A percentile compares a stretch with the other conserved stretches of the same genome.
Evolutionary conservation across 2,888 invertebrate genomes (phyloP).

Genomic region (Adela reaumurella): DNA sequence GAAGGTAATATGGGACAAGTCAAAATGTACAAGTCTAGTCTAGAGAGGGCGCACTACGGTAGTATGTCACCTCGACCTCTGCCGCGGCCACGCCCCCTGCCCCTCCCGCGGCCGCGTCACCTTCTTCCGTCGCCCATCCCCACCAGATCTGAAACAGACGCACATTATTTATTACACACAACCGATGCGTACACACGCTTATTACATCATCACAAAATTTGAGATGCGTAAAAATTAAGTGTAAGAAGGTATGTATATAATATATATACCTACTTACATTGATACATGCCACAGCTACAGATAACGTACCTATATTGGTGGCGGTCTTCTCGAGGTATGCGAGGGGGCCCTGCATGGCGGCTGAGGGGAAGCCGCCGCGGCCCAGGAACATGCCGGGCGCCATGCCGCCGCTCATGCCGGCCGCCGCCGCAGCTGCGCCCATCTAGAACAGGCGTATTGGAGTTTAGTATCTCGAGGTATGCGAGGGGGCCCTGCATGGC

Average conservation of each 20-base stretch:
- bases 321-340: slow-evolving; percentile 88
- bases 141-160: slow-evolving; percentile 42
- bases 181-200: too few relatives aligned
- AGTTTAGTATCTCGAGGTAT: slow-evolving; percentile 65
- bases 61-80: slow-evolving; percentile 67
- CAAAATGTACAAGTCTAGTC: background rate
- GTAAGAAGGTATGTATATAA: background rate
- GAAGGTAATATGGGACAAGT: background rate
- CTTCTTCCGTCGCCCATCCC: slow-evolving; percentile 79
- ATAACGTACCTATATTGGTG: slow-evolving; percentile 85
- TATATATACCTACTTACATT: too few relatives aligned
- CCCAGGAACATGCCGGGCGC: slow-evolving; percentile 58
- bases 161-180: too few relatives aligned
- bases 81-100: slow-evolving; percentile 76
- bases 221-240: too few relatives aligned
- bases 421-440: background rate
- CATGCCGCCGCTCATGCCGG: slow-evolving; percentile 11
- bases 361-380: slow-evolving; percentile 52
- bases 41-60: slow-evolving; percentile 19
- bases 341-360: slow-evolving; percentile 75
- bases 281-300: too few relatives aligned
- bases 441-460: background rate
- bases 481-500: slow-evolving; percentile 81
- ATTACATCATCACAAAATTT: too few relatives aligned
- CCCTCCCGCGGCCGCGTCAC: slow-evolving; percentile 87